Evolutionary conservation across 2,797 vertebrate genomes (phyloP).

Genomic region (Momotus momota): DNA sequence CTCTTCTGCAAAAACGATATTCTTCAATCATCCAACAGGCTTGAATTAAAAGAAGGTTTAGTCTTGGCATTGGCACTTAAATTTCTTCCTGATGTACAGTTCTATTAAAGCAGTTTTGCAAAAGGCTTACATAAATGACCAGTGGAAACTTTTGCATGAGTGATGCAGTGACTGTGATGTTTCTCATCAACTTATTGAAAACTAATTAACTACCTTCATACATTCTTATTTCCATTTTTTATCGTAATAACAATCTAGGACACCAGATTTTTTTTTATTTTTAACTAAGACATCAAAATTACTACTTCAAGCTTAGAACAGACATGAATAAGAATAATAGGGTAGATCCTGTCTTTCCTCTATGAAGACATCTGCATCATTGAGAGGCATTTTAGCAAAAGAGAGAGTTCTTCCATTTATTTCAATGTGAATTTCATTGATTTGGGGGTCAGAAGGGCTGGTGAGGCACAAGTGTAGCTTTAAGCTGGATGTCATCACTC

Average conservation of each 20-base stretch:
- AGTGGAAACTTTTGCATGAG: neutral
- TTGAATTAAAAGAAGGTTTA: neutral
- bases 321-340: neutral
- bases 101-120: neutral
- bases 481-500: neutral
- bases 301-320: neutral
- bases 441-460: neutral
- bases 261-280: neutral
- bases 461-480: neutral
- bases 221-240: neutral
- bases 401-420: neutral
- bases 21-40: neutral
- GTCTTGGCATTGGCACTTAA: neutral
- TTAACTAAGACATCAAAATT: neutral
- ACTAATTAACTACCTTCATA: neutral
- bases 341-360: neutral
- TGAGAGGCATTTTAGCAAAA: neutral
- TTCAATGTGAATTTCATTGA: neutral
- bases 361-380: neutral
- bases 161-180: accelerated
- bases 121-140: neutral
- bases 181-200: neutral
- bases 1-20: neutral
- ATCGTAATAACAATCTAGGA: neutral
- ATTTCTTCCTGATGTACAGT: neutral